Conservation (phyloP, 2,113 vertebrate species). For the Xenopus laevis region DNA sequence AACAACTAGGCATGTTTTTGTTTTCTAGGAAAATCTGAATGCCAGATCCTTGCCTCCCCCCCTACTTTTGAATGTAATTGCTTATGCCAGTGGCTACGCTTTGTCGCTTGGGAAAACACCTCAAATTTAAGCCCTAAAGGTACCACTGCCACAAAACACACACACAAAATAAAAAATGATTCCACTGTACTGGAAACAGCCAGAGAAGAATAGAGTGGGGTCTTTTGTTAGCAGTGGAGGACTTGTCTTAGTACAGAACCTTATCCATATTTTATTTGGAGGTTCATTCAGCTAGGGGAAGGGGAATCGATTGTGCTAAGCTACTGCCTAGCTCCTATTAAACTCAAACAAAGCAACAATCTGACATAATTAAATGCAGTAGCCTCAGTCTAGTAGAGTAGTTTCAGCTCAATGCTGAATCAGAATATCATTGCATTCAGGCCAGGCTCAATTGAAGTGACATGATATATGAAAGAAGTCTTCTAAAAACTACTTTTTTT, state of each 20-base stretch:
- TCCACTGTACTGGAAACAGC: not conserved
- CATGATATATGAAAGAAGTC: too few species aligned
- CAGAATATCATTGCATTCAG: slow-evolving; percentile 31
- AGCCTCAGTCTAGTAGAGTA: slow-evolving; percentile 38
- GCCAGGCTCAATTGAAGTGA: too few species aligned
- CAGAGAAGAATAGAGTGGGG: slow-evolving; percentile 19
- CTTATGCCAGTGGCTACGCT: slow-evolving; percentile 31
- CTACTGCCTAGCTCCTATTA: slow-evolving; percentile 32
- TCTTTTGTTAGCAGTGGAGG: slow-evolving; percentile 35
- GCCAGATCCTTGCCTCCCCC: slow-evolving; percentile 1
- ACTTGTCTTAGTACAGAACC: slow-evolving; percentile 30
- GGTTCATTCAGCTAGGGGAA: slow-evolving; percentile 40
- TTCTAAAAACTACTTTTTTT: too few species aligned
- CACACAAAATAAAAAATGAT: not conserved
- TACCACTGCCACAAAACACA: slow-evolving; percentile 22
- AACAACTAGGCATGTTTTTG: not conserved
- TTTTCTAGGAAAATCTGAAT: not conserved
- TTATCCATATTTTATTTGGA: slow-evolving; percentile 43
- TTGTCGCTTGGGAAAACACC: slow-evolving; percentile 34
- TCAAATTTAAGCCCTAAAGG: slow-evolving; percentile 39
- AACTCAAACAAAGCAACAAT: slow-evolving; percentile 40
- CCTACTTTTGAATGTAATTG: slow-evolving; percentile 6
- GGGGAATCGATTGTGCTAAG: slow-evolving; percentile 42
- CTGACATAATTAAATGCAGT: slow-evolving; percentile 44
- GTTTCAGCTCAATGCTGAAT: slow-evolving; percentile 26